phyloP scores from a whole-genome alignment of 2,113 vertebrate species.

The Cavia porcellus region DNA sequence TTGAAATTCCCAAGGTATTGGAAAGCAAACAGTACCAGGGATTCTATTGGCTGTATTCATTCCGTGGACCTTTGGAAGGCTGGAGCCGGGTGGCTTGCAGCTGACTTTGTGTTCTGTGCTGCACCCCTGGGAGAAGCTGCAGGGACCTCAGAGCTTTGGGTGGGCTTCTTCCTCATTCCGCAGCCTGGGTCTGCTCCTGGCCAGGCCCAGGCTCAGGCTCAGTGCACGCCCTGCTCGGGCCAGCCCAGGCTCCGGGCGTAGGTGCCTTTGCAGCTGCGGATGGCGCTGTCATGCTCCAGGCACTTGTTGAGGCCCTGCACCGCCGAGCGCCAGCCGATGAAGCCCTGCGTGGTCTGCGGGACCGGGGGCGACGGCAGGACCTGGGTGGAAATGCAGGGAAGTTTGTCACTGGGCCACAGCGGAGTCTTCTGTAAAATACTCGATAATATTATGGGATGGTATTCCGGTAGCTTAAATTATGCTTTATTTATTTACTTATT shows the following conservation, averaged over 20 bases:
- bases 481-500: not conserved
- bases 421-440: not conserved
- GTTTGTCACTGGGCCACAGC: not conserved
- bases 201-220: not conserved
- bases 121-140: not conserved
- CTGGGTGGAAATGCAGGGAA: constrained; percentile 79
- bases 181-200: not conserved
- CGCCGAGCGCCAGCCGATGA: constrained; percentile 93
- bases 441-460: not conserved
- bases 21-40: not conserved
- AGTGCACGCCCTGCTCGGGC: constrained; percentile 85
- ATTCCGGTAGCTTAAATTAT: fast-evolving
- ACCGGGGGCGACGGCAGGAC: constrained; percentile 91
- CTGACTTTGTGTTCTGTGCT: not conserved
- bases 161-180: fast-evolving
- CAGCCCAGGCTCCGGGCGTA: constrained; percentile 87
- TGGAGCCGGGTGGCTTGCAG: not conserved
- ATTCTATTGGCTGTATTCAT: not conserved
- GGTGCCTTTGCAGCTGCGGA: constrained; percentile 87
- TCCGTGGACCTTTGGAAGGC: not conserved
- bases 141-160: fast-evolving
- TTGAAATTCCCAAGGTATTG: not conserved
- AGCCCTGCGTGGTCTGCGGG: constrained; percentile 91
- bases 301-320: constrained; percentile 84
- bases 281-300: constrained; percentile 84